Evolutionary conservation across 1,140 invertebrate genomes (phyloP).

Genomic region (Drosophila burlai): DNA sequence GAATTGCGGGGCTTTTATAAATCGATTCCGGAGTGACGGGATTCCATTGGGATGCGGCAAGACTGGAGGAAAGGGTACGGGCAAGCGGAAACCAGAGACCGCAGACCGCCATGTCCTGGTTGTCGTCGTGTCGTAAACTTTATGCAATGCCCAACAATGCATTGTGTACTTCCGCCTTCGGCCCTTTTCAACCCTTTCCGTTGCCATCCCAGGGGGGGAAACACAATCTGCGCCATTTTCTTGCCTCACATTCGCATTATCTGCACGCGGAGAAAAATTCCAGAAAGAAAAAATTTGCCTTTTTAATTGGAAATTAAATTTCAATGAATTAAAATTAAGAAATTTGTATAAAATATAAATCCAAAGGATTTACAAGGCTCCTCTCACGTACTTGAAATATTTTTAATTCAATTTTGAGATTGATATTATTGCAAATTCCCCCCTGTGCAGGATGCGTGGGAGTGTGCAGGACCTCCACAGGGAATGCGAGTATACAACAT

Average conservation of each 20-base stretch:
- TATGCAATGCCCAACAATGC: conserved; percentile 60
- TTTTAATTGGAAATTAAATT: too few species aligned
- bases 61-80: neutral
- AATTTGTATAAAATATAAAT: neutral
- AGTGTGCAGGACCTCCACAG: neutral
- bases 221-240: conserved; percentile 74
- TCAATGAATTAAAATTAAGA: neutral
- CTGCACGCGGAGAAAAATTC: conserved; percentile 12
- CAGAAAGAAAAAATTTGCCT: too few species aligned
- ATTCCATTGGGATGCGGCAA: conserved; percentile 13
- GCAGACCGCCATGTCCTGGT: conserved; percentile 42
- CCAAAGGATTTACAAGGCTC: too few species aligned
- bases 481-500: conserved; percentile 32
- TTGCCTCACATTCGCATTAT: conserved; percentile 64
- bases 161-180: conserved; percentile 28
- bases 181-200: neutral
- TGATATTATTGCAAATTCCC: neutral
- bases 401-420: neutral
- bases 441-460: conserved; percentile 1
- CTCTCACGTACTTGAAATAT: neutral
- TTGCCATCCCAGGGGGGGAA: conserved; percentile 3
- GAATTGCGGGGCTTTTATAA: conserved; percentile 57
- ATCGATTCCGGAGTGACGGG: conserved; percentile 59
- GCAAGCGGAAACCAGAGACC: conserved; percentile 24
- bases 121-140: conserved; percentile 55